Conservation (phyloP, 2,797 vertebrate genomes). For the Dermochelys coriacea region DNA sequence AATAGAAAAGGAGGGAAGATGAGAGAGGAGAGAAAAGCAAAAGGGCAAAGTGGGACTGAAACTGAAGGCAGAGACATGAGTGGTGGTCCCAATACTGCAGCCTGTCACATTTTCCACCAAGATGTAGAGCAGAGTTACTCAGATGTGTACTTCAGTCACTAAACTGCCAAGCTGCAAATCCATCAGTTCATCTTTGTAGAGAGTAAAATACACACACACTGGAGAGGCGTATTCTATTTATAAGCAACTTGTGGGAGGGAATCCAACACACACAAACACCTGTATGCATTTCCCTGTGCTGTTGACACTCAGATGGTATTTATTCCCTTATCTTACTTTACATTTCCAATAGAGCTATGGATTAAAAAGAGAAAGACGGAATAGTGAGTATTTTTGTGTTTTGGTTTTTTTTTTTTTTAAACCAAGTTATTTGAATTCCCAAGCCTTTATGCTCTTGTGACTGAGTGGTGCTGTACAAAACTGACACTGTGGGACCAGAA, state of each 20-base stretch:
- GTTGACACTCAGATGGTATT: neutral
- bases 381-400: neutral
- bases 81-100: constrained; percentile 27
- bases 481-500: neutral
- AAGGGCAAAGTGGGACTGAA: neutral
- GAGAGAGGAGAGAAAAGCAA: neutral
- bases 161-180: constrained; percentile 59
- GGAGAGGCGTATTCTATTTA: constrained; percentile 43
- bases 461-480: fast-evolving
- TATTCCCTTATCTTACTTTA: neutral
- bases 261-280: neutral
- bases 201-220: constrained; percentile 20
- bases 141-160: constrained; percentile 20
- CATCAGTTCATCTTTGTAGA: constrained; percentile 9
- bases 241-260: constrained; percentile 40
- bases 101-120: constrained; percentile 52
- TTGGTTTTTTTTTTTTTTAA: neutral
- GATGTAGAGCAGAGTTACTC: constrained; percentile 37
- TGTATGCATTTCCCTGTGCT: neutral
- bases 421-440: constrained; percentile 2
- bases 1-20: neutral
- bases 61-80: constrained; percentile 51
- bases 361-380: neutral
- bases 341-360: constrained; percentile 7
- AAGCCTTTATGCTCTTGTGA: constrained; percentile 22